Base-by-base conservation (phyloP, 2,113 vertebrate genomes). In the Tauraco erythrolophus region DNA sequence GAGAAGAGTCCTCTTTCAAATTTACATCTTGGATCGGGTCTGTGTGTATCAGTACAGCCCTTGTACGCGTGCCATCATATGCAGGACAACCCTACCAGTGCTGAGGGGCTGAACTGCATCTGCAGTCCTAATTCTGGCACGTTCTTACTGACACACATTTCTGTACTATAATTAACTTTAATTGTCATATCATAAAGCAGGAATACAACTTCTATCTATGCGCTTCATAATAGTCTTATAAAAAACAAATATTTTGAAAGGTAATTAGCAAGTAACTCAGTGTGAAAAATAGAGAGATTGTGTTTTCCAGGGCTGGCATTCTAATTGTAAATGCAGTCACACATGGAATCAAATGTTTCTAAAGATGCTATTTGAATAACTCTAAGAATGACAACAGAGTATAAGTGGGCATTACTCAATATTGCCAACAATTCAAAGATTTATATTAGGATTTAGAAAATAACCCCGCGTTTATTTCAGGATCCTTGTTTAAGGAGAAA, bases 11-110 rank as follows among this genome's bases (percentile, higher is more conserved):
- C 58, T 62, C 19, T 30, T 80, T 19, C 9, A 41, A 89, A 91
- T 19, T 60, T 89, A 45, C 43, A 3, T 10, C 68, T 7, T 19
- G 39, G 84, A 53, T n/a, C 45, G 82, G 88, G 54, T 83, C 65
- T 96, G 27, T 91, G 27, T 91, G 64, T 71, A 91, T 89, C 91
- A 82, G 79, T 5, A 82, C 89, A 92, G 94, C 91, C 85, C 68
- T 58, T 22, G 79, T 37, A 2, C 12, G 81, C 83, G 72, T 64
- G 48, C 90, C 58, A 31, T 57, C 19, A 7, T 7, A 61, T 18
- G 74, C 93, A 35, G 33, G 79, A 41, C 25, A 50, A 25, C 31
- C 31, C 6, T 2, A 19, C 37, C 45, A 1, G 3, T 4, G 51
- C 66, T 21, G 30, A 19, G 53, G 21, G 19, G 7, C 66, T 68